These are phyloP conservation scores for Luperina testacea DNA, from an alignment of 2,888 invertebrate genomes.

Conservation along the genomic window DNA sequence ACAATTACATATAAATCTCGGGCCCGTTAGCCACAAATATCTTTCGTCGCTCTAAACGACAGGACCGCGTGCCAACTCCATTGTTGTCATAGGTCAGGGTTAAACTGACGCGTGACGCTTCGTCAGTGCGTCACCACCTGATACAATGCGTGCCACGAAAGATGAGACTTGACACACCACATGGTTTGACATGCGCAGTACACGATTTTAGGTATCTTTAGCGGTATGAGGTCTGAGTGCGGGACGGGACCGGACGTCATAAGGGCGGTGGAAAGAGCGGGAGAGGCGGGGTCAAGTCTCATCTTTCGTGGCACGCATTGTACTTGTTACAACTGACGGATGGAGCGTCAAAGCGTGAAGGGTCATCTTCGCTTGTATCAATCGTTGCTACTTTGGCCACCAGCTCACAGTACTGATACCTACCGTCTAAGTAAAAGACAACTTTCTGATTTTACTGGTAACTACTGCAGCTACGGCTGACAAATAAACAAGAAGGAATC, in stretches of 20 bases:
- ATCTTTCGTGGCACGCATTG: no score
- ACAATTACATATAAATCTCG: conserved; percentile 64
- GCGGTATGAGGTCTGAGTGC: no score
- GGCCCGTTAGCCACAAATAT: conserved; percentile 72
- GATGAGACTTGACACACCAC: no score
- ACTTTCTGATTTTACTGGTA: not conserved
- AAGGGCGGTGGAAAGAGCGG: no score
- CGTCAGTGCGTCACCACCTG: conserved; percentile 46
- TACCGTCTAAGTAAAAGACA: no score
- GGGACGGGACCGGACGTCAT: no score
- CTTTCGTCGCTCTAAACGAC: conserved; percentile 69
- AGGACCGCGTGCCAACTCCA: conserved; percentile 79
- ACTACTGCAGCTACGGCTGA: not conserved
- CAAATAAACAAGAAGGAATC: not conserved
- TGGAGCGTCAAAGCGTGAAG: conserved; percentile 4
- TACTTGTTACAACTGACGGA: conserved; percentile 45
- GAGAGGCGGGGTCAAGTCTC: no score
- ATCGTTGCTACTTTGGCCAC: not conserved
- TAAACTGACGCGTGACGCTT: conserved; percentile 46
- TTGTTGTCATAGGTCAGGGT: conserved; percentile 81
- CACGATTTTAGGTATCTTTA: no score
- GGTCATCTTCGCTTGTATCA: not conserved
- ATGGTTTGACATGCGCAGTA: no score
- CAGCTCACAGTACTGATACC: not conserved
- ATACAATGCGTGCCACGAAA: no score